Evolutionary conservation across 2,888 invertebrate genomes (phyloP).

Genomic region (Microplitis manilae): DNA sequence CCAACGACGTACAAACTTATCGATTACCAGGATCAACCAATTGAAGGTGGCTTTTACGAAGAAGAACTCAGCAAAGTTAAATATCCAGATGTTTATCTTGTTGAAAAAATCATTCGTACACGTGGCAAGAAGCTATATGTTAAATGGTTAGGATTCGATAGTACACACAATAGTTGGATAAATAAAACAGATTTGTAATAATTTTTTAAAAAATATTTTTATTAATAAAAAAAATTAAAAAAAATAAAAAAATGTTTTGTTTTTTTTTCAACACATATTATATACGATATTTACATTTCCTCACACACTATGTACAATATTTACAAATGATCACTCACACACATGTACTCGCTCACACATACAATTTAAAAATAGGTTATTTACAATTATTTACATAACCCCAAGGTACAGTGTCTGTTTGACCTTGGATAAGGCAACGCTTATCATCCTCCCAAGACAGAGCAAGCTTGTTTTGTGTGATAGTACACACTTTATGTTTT

Average conservation of each 20-base stretch:
- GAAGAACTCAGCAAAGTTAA: constrained; percentile 60
- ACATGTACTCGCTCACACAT: neutral
- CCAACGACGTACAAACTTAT: constrained; percentile 45
- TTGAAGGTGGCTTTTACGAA: constrained; percentile 61
- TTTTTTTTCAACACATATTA: neutral
- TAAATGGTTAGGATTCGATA: constrained; percentile 39
- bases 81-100: constrained; percentile 54
- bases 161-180: constrained; percentile 38
- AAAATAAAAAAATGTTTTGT: neutral
- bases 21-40: constrained; percentile 54
- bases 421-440: constrained; percentile 9
- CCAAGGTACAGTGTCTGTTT: constrained; percentile 41
- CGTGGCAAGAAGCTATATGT: constrained; percentile 28
- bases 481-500: constrained; percentile 23
- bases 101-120: constrained; percentile 31
- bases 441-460: constrained; percentile 40
- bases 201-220: neutral
- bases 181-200: constrained; percentile 17
- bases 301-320: neutral
- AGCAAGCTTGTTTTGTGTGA: constrained; percentile 38
- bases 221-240: constrained; percentile 6
- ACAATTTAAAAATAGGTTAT: neutral
- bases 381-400: constrained; percentile 1
- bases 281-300: neutral
- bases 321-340: neutral